Evolutionary conservation across 92 coral and sea anemone species (phyloP), one percentile per base, ranked within the genome.

Genomic region (Ricordea florida): DNA sequence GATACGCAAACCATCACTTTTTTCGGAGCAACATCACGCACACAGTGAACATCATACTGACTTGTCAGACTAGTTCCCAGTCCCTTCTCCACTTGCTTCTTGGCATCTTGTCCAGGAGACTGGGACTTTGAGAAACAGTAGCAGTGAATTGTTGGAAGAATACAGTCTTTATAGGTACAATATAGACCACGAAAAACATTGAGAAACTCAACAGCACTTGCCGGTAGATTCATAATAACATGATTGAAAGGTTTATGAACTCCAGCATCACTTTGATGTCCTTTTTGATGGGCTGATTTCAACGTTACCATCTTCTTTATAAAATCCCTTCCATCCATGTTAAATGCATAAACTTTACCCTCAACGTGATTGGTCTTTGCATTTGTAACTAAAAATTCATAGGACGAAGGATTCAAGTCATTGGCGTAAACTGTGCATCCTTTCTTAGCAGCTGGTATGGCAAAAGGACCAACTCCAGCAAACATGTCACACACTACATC

Each of bases 391-490:
- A 94, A 83, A 34, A 97, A 92, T 61, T 78, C 68, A 47, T 80
- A 92, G 0, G 98, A 92, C 14, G 70, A 84, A 13, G 97, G 97
- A 66, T 94, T 94, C 38, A 94, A 80, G 50, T 94, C 98, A 80
- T 94, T 94, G 6, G 90, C 98, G 80, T 92, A 90, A 15, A 94
- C 91, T 10, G 81, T 40, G 62, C 98, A 94, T n/a, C 98, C 98
- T 59, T 89, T 86, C 69, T 86, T 92, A 25, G 93, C 98, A 22
- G 98, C 97, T 24, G 98, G 98, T 22, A 94, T 83, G 0, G 97
- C 98, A 94, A 94, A 94, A 6, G 98, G 98, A 5, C 98, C 98
- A 17, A 94, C 98, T 6, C 98, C 98, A 3, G 98, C 93, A 88
- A 94, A 94, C 96, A 94, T 88, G 37, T 94, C 98, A 26, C 97